Conservation (phyloP, 2,888 invertebrate species). For the Zhuqinia jingwanae region DNA sequence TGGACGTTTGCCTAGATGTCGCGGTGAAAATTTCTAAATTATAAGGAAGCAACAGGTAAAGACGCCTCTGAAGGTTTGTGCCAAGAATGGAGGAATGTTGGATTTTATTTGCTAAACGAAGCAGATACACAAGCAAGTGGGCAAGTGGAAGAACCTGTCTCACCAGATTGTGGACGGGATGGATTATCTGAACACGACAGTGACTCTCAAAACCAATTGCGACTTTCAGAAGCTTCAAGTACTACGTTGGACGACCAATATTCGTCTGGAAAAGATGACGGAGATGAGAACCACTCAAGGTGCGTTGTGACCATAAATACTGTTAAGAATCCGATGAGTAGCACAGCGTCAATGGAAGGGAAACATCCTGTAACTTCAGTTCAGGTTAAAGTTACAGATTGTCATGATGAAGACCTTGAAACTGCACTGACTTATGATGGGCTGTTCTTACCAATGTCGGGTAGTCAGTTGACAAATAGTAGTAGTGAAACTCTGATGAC, state of each 20-base stretch:
- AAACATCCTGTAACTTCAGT: background rate
- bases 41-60: background rate
- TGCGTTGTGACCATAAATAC: background rate
- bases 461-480: background rate
- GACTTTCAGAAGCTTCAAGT: background rate
- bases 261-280: background rate
- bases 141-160: background rate
- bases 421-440: slow-evolving; percentile 25
- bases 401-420: slow-evolving; percentile 15
- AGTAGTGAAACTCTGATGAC: background rate
- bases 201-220: background rate
- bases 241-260: background rate
- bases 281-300: background rate
- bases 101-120: background rate
- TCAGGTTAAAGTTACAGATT: slow-evolving; percentile 1
- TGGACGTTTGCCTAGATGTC: slow-evolving; percentile 36
- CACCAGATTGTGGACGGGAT: background rate
- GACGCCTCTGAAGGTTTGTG: slow-evolving; percentile 9
- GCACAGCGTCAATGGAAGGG: background rate
- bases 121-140: background rate
- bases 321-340: background rate
- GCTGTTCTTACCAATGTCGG: background rate
- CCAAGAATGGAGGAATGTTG: slow-evolving; percentile 5
- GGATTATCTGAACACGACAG: background rate
- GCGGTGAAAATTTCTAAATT: background rate